These are phyloP conservation scores for Cherax quadricarinatus DNA, from an alignment of 1,140 invertebrate genomes.

Conservation along the genomic window DNA sequence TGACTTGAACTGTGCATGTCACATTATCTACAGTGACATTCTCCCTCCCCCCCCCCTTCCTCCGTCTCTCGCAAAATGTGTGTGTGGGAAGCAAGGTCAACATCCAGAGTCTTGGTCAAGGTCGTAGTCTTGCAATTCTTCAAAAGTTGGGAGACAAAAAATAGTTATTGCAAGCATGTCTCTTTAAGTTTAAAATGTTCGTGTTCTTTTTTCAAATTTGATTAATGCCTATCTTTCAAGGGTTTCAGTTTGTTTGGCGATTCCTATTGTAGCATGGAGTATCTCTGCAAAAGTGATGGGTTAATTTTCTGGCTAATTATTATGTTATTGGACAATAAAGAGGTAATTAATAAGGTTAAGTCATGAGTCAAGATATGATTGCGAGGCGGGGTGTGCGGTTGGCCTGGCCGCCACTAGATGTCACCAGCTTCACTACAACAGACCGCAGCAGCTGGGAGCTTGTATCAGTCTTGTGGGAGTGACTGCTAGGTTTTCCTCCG, in stretches of 20 bases:
- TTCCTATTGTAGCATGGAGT: no score
- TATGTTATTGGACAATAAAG: neutral
- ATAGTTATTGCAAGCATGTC: neutral
- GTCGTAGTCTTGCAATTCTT: neutral
- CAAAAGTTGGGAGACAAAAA: neutral
- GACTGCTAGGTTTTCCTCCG: no score
- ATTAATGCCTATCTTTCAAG: no score
- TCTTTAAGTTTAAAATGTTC: neutral
- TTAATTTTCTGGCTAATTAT: neutral
- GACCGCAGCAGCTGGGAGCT: no score
- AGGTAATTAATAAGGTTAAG: neutral
- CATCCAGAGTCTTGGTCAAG: neutral
- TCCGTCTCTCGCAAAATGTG: neutral
- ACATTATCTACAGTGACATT: no score
- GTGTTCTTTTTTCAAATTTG: neutral
- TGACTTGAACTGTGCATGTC: no score
- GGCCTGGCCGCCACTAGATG: neutral
- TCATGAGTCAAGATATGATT: neutral
- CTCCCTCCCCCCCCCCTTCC: no score
- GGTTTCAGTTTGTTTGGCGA: no score
- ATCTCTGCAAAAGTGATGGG: no score
- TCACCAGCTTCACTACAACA: neutral
- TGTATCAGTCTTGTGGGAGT: neutral
- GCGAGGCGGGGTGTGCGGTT: neutral
- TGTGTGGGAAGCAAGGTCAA: neutral